phyloP scores from a whole-genome alignment of 2,113 vertebrate species.

The Xenopus laevis region DNA sequence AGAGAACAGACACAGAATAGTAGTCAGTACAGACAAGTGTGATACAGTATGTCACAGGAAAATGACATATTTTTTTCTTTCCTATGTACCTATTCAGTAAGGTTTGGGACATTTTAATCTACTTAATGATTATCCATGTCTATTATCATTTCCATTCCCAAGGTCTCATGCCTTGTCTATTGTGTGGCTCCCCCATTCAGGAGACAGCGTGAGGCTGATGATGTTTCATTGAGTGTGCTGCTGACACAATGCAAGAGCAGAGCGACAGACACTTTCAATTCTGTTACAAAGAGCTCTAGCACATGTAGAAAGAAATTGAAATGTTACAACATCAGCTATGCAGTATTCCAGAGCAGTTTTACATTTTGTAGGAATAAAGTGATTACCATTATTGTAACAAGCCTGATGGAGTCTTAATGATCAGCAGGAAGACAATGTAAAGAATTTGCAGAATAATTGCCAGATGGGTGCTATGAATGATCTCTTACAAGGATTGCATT shows the following conservation, averaged over 20 bases:
- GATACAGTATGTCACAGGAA: too few species aligned
- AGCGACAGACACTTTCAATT: slow-evolving; percentile 5
- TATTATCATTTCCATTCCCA: slow-evolving; percentile 3
- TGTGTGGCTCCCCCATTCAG: slow-evolving; percentile 1
- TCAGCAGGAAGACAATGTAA: neutral
- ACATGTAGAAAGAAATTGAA: neutral
- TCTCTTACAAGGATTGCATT: neutral
- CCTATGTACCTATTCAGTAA: neutral
- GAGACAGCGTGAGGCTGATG: neutral
- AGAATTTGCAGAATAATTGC: neutral
- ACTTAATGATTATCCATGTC: slow-evolving; percentile 1
- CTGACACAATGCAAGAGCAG: slow-evolving; percentile 10
- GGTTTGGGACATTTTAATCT: neutral
- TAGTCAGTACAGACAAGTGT: too few species aligned
- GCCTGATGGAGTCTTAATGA: slow-evolving; percentile 27
- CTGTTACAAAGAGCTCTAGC: slow-evolving; percentile 7
- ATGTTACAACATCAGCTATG: slow-evolving; percentile 8
- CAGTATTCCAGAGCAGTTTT: slow-evolving; percentile 7
- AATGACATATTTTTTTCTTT: neutral
- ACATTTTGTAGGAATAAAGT: slow-evolving; percentile 24
- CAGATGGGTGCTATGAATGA: neutral
- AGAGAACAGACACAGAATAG: too few species aligned
- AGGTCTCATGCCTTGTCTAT: slow-evolving; percentile 2
- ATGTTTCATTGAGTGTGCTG: neutral
- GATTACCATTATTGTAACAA: slow-evolving; percentile 20